A percentile compares a stretch with the other conserved stretches of the same genome.
phyloP scores from a whole-genome alignment of 2,888 invertebrate species.

The Tetragnatha montana region DNA sequence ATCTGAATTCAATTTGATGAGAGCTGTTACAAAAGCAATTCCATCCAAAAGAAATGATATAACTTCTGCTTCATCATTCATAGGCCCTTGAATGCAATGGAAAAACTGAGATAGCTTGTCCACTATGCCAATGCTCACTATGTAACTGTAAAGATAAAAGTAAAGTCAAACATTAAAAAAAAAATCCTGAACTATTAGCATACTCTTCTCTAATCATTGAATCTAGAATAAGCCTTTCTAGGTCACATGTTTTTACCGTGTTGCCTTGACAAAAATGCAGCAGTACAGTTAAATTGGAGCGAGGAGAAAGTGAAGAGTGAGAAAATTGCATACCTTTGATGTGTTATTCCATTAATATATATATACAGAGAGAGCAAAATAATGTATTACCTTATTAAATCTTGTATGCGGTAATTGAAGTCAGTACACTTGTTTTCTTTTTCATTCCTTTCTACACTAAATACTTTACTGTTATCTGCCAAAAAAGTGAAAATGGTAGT shows the following conservation, averaged over 20 bases:
- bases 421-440: conserved; percentile 37
- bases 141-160: conserved; percentile 80
- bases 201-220: too few relatives aligned
- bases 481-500: conserved; percentile 41
- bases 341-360: too few relatives aligned
- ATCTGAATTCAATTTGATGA: conserved; percentile 57
- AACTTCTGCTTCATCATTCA: conserved; percentile 79
- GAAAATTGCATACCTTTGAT: background rate
- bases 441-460: conserved; percentile 18
- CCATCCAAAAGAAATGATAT: conserved; percentile 76
- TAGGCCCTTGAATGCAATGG: conserved; percentile 83
- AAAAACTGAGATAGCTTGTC: conserved; percentile 85
- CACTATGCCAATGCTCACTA: conserved; percentile 86
- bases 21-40: conserved; percentile 75
- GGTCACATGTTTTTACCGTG: too few relatives aligned
- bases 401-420: conserved; percentile 73
- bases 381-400: conserved; percentile 76
- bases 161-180: too few relatives aligned
- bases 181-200: background rate
- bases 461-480: conserved; percentile 9
- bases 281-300: too few relatives aligned
- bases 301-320: too few relatives aligned
- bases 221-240: too few relatives aligned
- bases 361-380: background rate
- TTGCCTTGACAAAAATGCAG: too few relatives aligned